These are phyloP conservation scores for Bagarius yarrelli DNA, from an alignment of 2,113 vertebrate species.

Conservation along the genomic window DNA sequence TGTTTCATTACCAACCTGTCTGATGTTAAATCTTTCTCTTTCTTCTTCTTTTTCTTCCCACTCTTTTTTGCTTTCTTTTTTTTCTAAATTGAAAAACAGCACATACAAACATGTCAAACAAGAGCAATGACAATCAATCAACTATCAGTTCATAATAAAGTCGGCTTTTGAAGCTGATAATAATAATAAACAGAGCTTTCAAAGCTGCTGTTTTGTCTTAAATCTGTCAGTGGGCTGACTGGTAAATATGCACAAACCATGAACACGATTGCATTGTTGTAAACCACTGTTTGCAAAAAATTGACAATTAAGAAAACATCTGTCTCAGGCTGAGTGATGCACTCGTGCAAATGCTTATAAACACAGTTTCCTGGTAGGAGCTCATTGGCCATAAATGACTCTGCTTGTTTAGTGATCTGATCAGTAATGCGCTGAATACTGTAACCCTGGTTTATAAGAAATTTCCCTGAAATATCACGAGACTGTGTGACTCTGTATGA, in stretches of 20 bases:
- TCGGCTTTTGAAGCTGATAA: background rate
- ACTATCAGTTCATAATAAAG: constrained; percentile 4
- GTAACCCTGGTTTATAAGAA: background rate
- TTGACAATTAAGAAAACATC: constrained; percentile 30
- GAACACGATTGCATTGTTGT: background rate
- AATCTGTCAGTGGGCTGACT: constrained; percentile 10
- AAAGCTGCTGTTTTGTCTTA: background rate
- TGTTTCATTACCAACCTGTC: constrained; percentile 68
- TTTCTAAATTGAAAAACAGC: constrained; percentile 49
- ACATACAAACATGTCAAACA: constrained; percentile 25
- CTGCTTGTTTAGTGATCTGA: constrained; percentile 16
- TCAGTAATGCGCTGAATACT: background rate
- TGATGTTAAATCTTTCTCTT: constrained; percentile 73
- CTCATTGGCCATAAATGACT: background rate
- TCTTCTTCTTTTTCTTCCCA: constrained; percentile 62
- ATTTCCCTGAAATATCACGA: constrained; percentile 4
- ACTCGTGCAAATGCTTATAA: constrained; percentile 34
- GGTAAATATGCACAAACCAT: constrained; percentile 14
- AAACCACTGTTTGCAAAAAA: constrained; percentile 20
- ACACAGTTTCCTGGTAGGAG: constrained; percentile 26
- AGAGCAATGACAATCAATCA: background rate
- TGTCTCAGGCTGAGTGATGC: constrained; percentile 5
- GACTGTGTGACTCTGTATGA: no score
- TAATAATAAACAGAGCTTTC: background rate
- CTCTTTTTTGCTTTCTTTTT: constrained; percentile 59